Percentiles rank a stretch among this genome's conserved stretches.
Conservation (phyloP, 2,888 invertebrate species). For the Allophyes oxyacanthae region DNA sequence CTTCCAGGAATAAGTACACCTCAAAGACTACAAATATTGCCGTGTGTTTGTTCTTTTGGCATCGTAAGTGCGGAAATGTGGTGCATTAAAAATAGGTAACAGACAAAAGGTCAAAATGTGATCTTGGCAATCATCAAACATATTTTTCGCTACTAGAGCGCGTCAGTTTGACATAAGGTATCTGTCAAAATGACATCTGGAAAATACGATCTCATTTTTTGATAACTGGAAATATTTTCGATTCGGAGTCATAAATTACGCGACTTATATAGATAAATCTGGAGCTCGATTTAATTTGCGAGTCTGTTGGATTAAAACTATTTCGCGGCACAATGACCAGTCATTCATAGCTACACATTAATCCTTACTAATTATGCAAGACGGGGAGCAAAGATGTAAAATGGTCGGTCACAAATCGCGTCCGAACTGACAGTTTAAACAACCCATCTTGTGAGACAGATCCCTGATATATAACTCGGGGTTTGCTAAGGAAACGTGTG, state of each 20-base stretch:
- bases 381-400: conserved; percentile 86
- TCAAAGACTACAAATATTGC: conserved; percentile 41
- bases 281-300: conserved; percentile 54
- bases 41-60: conserved; percentile 44
- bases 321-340: conserved; percentile 78
- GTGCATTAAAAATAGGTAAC: conserved; percentile 52
- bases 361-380: conserved; percentile 88
- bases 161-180: conserved; percentile 26
- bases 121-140: conserved; percentile 53
- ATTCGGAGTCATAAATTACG: conserved; percentile 44
- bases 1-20: conserved; percentile 45
- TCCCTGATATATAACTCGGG: conserved; percentile 82
- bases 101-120: conserved; percentile 55
- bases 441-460: conserved; percentile 85
- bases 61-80: conserved; percentile 50
- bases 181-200: conserved; percentile 44
- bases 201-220: conserved; percentile 29
- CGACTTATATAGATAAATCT: conserved; percentile 51
- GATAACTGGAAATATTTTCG: conserved; percentile 37
- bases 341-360: conserved; percentile 85
- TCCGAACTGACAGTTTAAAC: conserved; percentile 86
- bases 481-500: conserved; percentile 80
- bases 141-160: conserved; percentile 32
- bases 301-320: conserved; percentile 70
- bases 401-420: conserved; percentile 87